phyloP scores from a whole-genome alignment of 2,797 vertebrate genomes.

The Columba guinea region DNA sequence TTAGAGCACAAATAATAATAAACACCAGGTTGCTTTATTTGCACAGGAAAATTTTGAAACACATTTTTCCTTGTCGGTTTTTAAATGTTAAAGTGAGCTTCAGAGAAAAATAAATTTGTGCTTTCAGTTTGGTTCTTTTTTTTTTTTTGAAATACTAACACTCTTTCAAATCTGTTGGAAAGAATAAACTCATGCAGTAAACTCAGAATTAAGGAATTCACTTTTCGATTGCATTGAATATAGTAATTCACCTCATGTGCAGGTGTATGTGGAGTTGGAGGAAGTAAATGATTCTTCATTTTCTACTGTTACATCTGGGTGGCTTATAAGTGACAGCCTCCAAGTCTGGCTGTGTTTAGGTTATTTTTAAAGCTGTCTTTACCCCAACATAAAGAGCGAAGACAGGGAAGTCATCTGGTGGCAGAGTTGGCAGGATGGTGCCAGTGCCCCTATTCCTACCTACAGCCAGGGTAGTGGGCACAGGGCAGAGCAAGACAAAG shows the following conservation, averaged over 20 bases:
- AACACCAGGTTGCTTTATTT: background rate
- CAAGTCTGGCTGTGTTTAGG: background rate
- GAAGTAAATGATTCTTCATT: background rate
- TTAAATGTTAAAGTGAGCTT: background rate
- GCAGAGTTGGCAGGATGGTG: background rate
- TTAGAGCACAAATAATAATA: background rate
- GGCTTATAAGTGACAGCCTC: background rate
- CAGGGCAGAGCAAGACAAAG: constrained; percentile 1
- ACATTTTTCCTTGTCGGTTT: background rate
- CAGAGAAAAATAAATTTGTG: background rate
- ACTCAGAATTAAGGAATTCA: background rate
- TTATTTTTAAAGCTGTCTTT: background rate
- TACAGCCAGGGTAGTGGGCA: background rate
- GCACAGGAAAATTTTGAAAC: background rate
- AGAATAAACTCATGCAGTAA: background rate
- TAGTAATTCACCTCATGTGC: background rate
- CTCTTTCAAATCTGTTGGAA: background rate
- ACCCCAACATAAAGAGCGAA: background rate
- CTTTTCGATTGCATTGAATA: background rate
- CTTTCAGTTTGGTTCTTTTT: background rate
- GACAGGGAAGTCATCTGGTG: background rate
- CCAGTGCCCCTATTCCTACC: background rate
- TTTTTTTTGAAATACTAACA: background rate
- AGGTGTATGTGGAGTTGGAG: background rate
- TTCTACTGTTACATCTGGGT: background rate